Conservation (phyloP, 2,797 vertebrate genomes). For the Epinephelus malabaricus region DNA sequence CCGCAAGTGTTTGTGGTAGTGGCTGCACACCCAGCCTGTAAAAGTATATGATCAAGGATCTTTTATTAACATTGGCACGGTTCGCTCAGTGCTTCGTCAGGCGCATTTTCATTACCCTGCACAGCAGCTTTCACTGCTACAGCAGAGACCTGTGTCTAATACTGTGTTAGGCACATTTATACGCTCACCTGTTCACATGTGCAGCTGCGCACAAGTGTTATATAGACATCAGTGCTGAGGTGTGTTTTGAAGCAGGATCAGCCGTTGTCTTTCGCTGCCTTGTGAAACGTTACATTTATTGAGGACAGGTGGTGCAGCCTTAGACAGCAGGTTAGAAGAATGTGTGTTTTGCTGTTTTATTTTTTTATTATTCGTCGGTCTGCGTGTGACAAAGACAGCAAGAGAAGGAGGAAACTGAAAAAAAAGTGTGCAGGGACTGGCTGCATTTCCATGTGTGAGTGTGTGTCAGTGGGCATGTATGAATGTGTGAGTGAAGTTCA, state of each 20-base stretch:
- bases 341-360: conserved; percentile 37
- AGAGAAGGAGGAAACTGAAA: conserved; percentile 20
- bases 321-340: conserved; percentile 42
- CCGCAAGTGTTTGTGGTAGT: conserved; percentile 27
- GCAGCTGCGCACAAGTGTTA: conserved; percentile 38
- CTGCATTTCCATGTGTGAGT: conserved; percentile 60
- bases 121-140: conserved; percentile 19
- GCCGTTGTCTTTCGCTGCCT: conserved; percentile 52
- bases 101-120: conserved; percentile 10
- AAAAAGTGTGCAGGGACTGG: conserved; percentile 14
- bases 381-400: conserved; percentile 44
- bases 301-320: conserved; percentile 70
- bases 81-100: conserved; percentile 11
- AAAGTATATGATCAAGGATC: conserved; percentile 35
- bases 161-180: conserved; percentile 34
- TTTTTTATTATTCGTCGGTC: conserved; percentile 8
- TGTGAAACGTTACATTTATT: conserved; percentile 70
- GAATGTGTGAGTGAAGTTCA: conserved; percentile 67
- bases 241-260: conserved; percentile 66
- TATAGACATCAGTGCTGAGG: conserved; percentile 67
- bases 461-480: conserved; percentile 58
- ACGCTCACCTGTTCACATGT: conserved; percentile 55
- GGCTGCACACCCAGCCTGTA: conserved; percentile 32
- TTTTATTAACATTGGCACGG: conserved; percentile 32
- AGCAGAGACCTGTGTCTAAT: conserved; percentile 33